Evolutionary conservation across 2,797 vertebrate species (phyloP).

Genomic region (Pterois miles): DNA sequence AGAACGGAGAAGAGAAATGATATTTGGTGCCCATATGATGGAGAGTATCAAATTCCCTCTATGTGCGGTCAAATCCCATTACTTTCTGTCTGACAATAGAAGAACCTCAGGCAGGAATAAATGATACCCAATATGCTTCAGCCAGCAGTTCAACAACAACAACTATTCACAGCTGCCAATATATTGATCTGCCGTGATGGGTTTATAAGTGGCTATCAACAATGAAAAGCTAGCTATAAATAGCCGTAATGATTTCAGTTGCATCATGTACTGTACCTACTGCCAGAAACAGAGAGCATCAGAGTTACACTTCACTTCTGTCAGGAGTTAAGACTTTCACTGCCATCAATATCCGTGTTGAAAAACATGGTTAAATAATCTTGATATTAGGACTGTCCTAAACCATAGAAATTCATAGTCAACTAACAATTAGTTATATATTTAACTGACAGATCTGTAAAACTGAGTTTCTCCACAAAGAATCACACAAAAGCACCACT

Average conservation of each 20-base stretch:
- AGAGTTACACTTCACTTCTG: not conserved
- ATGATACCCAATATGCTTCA: conserved; percentile 18
- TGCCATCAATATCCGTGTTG: not conserved
- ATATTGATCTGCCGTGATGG: conserved; percentile 30
- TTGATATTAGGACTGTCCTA: not conserved
- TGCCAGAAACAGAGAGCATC: not conserved
- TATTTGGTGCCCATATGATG: conserved; percentile 15
- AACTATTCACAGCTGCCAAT: conserved; percentile 32
- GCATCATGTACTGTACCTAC: not conserved
- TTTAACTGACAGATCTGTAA: too few species aligned
- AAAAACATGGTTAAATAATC: not conserved
- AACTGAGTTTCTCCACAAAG: too few species aligned
- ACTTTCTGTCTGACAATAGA: conserved; percentile 30
- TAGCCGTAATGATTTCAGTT: not conserved
- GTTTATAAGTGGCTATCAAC: conserved; percentile 27
- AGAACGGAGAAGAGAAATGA: not conserved
- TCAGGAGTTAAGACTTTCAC: not conserved
- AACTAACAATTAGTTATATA: too few species aligned
- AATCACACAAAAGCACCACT: too few species aligned
- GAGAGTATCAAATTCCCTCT: conserved; percentile 40
- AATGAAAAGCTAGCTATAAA: not conserved
- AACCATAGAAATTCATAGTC: too few species aligned
- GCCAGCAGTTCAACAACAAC: conserved; percentile 24
- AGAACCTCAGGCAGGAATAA: conserved; percentile 23
- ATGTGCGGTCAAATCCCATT: conserved; percentile 56